Evolutionary conservation across 2,888 invertebrate genomes (phyloP), one percentile per base, ranked within the genome.

Genomic region (Heterodera filipjevi): DNA sequence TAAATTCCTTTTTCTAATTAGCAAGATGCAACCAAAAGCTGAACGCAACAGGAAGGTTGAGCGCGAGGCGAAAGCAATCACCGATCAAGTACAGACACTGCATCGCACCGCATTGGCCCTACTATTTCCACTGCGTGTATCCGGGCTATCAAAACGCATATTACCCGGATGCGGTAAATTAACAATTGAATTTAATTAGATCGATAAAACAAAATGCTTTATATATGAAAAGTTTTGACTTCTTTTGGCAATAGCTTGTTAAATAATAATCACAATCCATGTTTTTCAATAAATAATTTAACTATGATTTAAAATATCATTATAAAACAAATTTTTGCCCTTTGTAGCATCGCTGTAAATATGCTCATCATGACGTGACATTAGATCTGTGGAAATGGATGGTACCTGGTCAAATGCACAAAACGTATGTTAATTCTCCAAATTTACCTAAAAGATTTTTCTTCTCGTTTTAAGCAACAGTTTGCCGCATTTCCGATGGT

Each of bases 131-230:
- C 22, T 75, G 75, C 30, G 75, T 64, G 6, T 75, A 75, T 30
- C 75, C 75, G 22, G 75, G 75, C 27, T 64, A 75, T 22, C 75
- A 75, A 64, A 64, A 75, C 35, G 53, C 75, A 44, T 75, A 75
- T 27, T 75, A 75, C 33, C 75, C 75, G 30, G 75, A 75, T 30
- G 27, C 75, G 39, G 75, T 75, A 30, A 74, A 14, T 27, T 3
- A 14, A 16, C 10, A 49, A 49, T 14, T 49, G 16, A 73, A 14
- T 30, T 71, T 70, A 70, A 71, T 30, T 32, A 6, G 30, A n/a
- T 30, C n/a, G n/a, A n/a, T n/a, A n/a, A n/a, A n/a, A n/a, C n/a
- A n/a, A n/a, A n/a, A n/a, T n/a, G n/a, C n/a, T n/a, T n/a, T n/a
- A n/a, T n/a, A n/a, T n/a, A n/a, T n/a, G n/a, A n/a, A n/a, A n/a